Percentiles rank a stretch among this genome's conserved stretches.
phyloP scores from a whole-genome alignment of 1,140 invertebrate species.

The Eriocheir sinensis region DNA sequence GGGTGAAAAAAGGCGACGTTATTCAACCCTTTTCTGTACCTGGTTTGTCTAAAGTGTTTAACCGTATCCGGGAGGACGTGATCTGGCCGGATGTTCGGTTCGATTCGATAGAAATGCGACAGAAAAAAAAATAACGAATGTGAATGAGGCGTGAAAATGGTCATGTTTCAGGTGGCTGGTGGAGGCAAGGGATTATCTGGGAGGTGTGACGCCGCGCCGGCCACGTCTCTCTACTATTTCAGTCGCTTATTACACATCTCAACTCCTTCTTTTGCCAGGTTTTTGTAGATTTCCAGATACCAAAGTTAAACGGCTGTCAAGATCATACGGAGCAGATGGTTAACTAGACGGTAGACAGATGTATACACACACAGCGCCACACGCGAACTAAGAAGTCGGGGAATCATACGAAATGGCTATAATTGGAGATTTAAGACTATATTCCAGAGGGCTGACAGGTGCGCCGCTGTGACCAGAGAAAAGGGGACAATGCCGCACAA shows the following conservation, averaged over 20 bases:
- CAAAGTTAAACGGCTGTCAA: neutral
- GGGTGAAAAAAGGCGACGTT: neutral
- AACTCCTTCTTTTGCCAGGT: neutral
- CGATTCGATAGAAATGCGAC: neutral
- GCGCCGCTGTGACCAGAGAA: no score
- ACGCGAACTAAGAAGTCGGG: no score
- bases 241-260: neutral
- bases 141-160: neutral
- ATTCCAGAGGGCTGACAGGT: no score
- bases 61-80: neutral
- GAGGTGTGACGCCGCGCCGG: slow-evolving; percentile 2
- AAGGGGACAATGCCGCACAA: no score
- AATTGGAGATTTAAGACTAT: no score
- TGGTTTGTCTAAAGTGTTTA: neutral
- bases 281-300: neutral
- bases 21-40: neutral
- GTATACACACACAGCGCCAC: no score
- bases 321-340: neutral
- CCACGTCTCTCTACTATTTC: neutral
- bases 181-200: neutral
- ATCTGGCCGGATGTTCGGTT: neutral
- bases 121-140: neutral
- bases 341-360: neutral
- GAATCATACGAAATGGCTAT: no score
- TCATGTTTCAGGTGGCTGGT: neutral